Evolutionary conservation across 2,797 vertebrate genomes (phyloP).

Genomic region (Brachyrhaphis roseni): DNA sequence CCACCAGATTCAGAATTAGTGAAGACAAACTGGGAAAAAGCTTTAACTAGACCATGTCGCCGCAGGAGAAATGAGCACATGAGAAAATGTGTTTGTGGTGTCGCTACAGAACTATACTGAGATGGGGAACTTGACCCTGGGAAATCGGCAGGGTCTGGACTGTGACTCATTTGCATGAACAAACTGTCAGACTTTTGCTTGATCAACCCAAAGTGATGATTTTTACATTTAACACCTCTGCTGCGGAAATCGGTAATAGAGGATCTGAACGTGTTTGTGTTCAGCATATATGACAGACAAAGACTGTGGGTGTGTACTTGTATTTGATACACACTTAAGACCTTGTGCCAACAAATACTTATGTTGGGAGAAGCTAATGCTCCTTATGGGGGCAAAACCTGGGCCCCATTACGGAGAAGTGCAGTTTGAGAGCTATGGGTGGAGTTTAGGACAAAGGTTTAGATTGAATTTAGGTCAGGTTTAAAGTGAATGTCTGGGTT

Average conservation of each 20-base stretch:
- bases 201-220: constrained; percentile 23
- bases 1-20: constrained; percentile 41
- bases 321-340: too few relatives aligned
- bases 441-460: too few relatives aligned
- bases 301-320: constrained; percentile 45
- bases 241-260: neutral
- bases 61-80: constrained; percentile 55
- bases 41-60: constrained; percentile 51
- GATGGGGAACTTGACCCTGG: constrained; percentile 77
- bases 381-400: too few relatives aligned
- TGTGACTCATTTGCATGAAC: constrained; percentile 57
- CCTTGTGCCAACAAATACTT: too few relatives aligned
- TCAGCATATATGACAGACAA: constrained; percentile 50
- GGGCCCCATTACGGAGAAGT: too few relatives aligned
- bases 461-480: too few relatives aligned
- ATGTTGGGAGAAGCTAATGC: too few relatives aligned
- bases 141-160: constrained; percentile 52
- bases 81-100: constrained; percentile 58
- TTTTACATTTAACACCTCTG: constrained; percentile 31
- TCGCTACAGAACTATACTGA: constrained; percentile 44
- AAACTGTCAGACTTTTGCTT: constrained; percentile 36
- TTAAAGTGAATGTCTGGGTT: too few relatives aligned
- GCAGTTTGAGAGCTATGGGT: too few relatives aligned
- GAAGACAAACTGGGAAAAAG: constrained; percentile 45
- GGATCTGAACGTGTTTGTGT: constrained; percentile 16